A percentile compares a stretch with the other conserved stretches of the same genome.
These are phyloP conservation scores for Burhinus oedicnemus DNA, from an alignment of 2,113 vertebrate species.

Conservation along the genomic window DNA sequence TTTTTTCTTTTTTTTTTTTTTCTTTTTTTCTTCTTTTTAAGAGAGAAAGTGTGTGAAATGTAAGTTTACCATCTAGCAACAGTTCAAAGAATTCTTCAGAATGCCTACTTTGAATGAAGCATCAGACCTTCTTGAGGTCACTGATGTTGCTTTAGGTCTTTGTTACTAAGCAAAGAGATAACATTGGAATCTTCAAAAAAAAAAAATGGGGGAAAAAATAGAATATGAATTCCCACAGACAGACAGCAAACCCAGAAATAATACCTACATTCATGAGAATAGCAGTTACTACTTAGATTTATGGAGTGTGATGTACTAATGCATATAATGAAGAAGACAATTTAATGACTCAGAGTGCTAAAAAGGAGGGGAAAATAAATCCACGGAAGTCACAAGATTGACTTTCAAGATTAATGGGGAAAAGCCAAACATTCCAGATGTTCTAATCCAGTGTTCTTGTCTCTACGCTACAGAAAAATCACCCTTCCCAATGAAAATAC, in stretches of 20 bases:
- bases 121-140: neutral
- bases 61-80: neutral
- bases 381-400: constrained; percentile 22
- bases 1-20: too few species aligned
- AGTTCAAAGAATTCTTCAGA: neutral
- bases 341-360: constrained; percentile 51
- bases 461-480: neutral
- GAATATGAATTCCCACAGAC: neutral
- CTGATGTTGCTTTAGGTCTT: neutral
- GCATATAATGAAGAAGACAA: constrained; percentile 47
- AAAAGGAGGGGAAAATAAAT: constrained; percentile 8
- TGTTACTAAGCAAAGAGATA: neutral
- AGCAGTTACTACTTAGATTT: constrained; percentile 33
- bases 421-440: constrained; percentile 57
- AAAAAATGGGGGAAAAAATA: neutral
- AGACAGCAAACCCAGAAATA: constrained; percentile 24
- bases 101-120: neutral
- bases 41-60: neutral
- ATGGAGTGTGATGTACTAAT: constrained; percentile 31
- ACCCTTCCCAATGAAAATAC: neutral
- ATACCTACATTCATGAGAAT: constrained; percentile 12
- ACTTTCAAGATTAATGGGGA: constrained; percentile 42
- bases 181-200: neutral
- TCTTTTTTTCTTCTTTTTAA: too few species aligned
- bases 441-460: constrained; percentile 12